phyloP scores from a whole-genome alignment of 2,797 vertebrate species.

The Cuculus canorus region DNA sequence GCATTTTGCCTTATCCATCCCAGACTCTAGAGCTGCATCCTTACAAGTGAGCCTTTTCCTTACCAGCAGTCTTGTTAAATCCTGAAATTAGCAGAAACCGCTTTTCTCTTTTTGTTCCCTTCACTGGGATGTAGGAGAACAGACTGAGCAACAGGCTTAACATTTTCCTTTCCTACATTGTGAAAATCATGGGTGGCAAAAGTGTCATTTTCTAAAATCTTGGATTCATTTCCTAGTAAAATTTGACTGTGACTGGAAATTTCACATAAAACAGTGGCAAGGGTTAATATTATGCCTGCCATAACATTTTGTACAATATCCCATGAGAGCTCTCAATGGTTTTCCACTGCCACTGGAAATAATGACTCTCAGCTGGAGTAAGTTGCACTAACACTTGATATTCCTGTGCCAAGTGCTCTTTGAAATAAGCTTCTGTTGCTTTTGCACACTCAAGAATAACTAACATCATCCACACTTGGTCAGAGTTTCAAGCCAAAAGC shows the following conservation, averaged over 20 bases:
- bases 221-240: slow-evolving; percentile 70
- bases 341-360: slow-evolving; percentile 81
- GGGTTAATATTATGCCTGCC: slow-evolving; percentile 80
- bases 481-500: slow-evolving; percentile 36
- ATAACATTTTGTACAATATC: slow-evolving; percentile 75
- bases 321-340: slow-evolving; percentile 73
- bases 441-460: slow-evolving; percentile 69
- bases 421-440: slow-evolving; percentile 45
- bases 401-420: slow-evolving; percentile 64
- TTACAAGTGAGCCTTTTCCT: background rate
- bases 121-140: background rate
- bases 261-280: slow-evolving; percentile 75
- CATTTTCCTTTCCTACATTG: slow-evolving; percentile 16
- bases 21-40: background rate
- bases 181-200: slow-evolving; percentile 22
- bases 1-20: background rate
- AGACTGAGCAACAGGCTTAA: background rate
- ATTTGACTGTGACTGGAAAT: slow-evolving; percentile 69
- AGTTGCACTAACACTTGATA: slow-evolving; percentile 73
- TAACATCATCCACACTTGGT: slow-evolving; percentile 9
- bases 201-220: slow-evolving; percentile 63
- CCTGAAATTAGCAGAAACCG: background rate
- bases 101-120: background rate
- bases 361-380: slow-evolving; percentile 78
- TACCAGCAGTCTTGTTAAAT: background rate